Evolutionary conservation across 2,113 vertebrate species (phyloP).

Genomic region (Leptodactylus fuscus): DNA sequence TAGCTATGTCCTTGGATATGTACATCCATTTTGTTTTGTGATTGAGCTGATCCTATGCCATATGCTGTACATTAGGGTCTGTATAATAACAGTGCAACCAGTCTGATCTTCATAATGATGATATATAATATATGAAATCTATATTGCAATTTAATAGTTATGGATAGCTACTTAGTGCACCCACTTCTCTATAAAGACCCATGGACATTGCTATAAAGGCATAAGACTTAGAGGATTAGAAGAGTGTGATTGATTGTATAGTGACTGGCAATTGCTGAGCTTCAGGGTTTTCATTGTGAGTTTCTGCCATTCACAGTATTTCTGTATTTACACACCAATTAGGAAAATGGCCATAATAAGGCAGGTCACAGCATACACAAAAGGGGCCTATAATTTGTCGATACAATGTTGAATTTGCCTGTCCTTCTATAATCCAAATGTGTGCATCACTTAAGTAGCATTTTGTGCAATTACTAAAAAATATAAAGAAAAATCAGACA

Average conservation of each 20-base stretch:
- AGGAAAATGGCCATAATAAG: conserved; percentile 1
- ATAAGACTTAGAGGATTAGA: background rate
- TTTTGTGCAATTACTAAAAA: conserved; percentile 34
- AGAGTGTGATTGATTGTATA: background rate
- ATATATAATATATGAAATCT: background rate
- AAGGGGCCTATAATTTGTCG: background rate
- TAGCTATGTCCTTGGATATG: background rate
- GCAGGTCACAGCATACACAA: background rate
- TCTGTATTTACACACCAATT: conserved; percentile 22
- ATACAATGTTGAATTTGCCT: conserved; percentile 16
- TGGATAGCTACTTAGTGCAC: background rate
- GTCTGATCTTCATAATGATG: background rate
- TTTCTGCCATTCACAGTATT: background rate
- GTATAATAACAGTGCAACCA: background rate
- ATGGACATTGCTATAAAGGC: background rate
- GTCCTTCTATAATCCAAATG: background rate
- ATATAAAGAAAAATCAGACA: conserved; percentile 29
- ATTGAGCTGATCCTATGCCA: too few relatives aligned
- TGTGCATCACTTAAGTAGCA: conserved; percentile 17
- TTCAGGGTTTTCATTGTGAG: background rate
- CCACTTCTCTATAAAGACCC: background rate
- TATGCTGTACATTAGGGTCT: background rate
- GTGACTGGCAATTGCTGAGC: background rate
- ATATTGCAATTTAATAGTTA: background rate
- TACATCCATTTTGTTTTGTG: background rate